Base-by-base conservation (phyloP, 2,888 invertebrate genomes). In the Polietes domitor region DNA sequence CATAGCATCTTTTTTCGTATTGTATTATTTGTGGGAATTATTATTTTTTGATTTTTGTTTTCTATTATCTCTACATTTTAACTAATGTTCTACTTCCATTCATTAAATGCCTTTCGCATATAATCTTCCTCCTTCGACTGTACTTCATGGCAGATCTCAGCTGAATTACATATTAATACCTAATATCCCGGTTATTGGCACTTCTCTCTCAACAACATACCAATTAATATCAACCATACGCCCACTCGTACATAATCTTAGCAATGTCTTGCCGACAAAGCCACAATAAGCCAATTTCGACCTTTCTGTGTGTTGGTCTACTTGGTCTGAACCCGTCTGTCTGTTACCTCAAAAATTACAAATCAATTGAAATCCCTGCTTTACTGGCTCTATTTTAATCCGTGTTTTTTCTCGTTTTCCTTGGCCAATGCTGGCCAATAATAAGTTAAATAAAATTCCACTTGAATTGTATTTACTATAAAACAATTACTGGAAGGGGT, bases 401-500 rank as follows among this genome's bases (percentile, higher is more conserved):
- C 12, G 6, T 15, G 2, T 6, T 28, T 15, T 12, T 43, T 19
- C 28, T 4, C 12, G 0, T 26, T 61, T 21, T 55, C 55, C 4
- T 12, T 28, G 12, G 61, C 63, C 9, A n/a, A n/a, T 21, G 10
- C 74, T 77, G 55, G 80, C 74, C 74, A 77, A 77, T 83, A 80
- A 74, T 55, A 83, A 77, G 74, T 61, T 80, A 71, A 80, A 75
- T 75, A 80, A 77, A 77, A 63, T 77, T 83, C 77, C 80, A 77
- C 77, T 80, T 83, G 80, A 83, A 83, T 83, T 83, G 77, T 63
- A 55, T 74, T 74, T 53, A 65, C 63, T 65, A 61, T 63, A 80
- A 83, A 80, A 80, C 83, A 83, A 83, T 83, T 83, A 83, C 83
- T 72, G 73, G 43, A 47, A 78, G 83, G 83, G 83, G 28, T 9